A percentile compares a stretch with the other conserved stretches of the same genome.
These are phyloP conservation scores for Nudaria mundana DNA, from an alignment of 2,888 invertebrate species.

Conservation along the genomic window DNA sequence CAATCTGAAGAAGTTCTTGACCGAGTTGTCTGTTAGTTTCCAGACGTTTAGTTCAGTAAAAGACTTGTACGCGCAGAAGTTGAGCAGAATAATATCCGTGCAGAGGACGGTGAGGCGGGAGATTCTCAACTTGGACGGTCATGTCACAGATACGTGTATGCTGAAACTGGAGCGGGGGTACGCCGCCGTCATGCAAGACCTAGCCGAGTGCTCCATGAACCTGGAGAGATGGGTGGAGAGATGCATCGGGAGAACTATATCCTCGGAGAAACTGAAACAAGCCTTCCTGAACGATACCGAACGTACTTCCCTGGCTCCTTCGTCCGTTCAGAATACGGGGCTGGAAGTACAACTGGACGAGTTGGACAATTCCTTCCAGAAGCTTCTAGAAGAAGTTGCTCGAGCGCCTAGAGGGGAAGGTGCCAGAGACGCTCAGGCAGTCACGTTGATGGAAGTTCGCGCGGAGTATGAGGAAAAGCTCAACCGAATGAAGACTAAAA, in stretches of 20 bases:
- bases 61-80: conserved; percentile 63
- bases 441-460: conserved; percentile 78
- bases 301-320: conserved; percentile 43
- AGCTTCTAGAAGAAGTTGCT: conserved; percentile 56
- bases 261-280: conserved; percentile 65
- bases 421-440: conserved; percentile 46
- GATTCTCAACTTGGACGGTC: conserved; percentile 57
- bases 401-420: conserved; percentile 53
- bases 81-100: conserved; percentile 58
- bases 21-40: conserved; percentile 62
- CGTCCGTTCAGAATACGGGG: conserved; percentile 57
- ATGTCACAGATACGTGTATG: conserved; percentile 48
- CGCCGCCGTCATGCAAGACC: conserved; percentile 65
- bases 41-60: conserved; percentile 64
- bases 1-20: conserved; percentile 64
- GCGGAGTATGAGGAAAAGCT: conserved; percentile 87
- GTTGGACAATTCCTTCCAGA: conserved; percentile 66
- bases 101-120: conserved; percentile 68
- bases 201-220: conserved; percentile 62
- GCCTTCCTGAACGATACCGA: conserved; percentile 58
- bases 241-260: conserved; percentile 51
- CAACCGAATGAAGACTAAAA: conserved; percentile 89
- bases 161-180: conserved; percentile 63
- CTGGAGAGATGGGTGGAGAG: conserved; percentile 69
- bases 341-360: conserved; percentile 66